Conservation (phyloP, 2,797 vertebrate species). For the Gadopsis bispinosus region DNA sequence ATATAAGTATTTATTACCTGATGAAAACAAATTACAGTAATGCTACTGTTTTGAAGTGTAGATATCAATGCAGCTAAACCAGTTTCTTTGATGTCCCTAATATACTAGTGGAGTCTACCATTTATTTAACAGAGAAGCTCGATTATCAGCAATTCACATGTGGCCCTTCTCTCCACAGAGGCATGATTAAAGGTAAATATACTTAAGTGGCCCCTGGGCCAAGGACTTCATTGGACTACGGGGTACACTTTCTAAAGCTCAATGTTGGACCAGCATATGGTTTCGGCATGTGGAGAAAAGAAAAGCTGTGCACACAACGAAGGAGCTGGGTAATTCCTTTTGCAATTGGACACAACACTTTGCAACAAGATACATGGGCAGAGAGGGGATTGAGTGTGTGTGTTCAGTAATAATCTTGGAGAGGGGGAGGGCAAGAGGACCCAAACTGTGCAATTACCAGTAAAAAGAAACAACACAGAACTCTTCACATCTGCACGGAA, state of each 20-base stretch:
- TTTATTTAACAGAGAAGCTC: constrained; percentile 43
- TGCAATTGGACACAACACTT: constrained; percentile 74
- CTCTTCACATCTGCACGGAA: constrained; percentile 73
- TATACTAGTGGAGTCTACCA: constrained; percentile 17
- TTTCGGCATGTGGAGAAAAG: constrained; percentile 74
- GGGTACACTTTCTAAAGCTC: constrained; percentile 63
- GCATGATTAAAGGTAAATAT: constrained; percentile 79
- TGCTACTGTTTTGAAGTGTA: constrained; percentile 21
- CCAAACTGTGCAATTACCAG: constrained; percentile 79
- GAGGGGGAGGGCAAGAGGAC: constrained; percentile 63
- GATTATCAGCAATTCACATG: constrained; percentile 68
- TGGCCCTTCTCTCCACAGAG: constrained; percentile 61
- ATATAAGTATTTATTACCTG: constrained; percentile 20
- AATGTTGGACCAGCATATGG: constrained; percentile 70
- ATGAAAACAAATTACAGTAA: constrained; percentile 37
- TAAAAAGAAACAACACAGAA: constrained; percentile 65
- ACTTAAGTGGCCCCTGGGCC: constrained; percentile 66
- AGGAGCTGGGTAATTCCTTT: constrained; percentile 74
- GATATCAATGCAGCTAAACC: constrained; percentile 28
- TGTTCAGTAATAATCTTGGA: constrained; percentile 67
- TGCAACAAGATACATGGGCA: constrained; percentile 66
- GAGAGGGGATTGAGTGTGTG: constrained; percentile 66
- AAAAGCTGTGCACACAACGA: constrained; percentile 66
- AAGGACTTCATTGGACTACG: constrained; percentile 63
- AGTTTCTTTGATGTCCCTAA: constrained; percentile 39